These are phyloP conservation scores for Atta texana DNA, from an alignment of 1,140 invertebrate species.

Conservation along the genomic window DNA sequence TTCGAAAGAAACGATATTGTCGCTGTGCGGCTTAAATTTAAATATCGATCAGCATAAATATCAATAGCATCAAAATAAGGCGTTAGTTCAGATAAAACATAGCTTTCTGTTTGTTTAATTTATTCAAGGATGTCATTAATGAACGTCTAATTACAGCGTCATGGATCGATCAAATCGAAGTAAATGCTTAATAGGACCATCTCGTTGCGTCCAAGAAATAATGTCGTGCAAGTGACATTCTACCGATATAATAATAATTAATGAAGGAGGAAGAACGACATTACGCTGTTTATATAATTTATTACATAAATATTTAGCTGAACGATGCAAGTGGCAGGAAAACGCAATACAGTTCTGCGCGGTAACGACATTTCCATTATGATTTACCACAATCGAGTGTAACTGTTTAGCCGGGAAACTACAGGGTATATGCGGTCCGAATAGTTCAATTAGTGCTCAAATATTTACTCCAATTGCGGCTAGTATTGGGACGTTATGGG, in stretches of 20 bases:
- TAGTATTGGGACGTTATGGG: slow-evolving; percentile 68
- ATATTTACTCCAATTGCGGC: slow-evolving; percentile 75
- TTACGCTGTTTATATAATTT: slow-evolving; percentile 59
- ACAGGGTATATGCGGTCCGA: slow-evolving; percentile 61
- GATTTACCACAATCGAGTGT: slow-evolving; percentile 74
- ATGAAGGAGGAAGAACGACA: slow-evolving; percentile 43
- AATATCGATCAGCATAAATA: slow-evolving; percentile 20
- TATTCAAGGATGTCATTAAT: slow-evolving; percentile 38
- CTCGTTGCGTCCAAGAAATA: slow-evolving; percentile 32
- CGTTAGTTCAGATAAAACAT: neutral
- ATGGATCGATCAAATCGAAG: slow-evolving; percentile 28
- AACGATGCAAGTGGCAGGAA: slow-evolving; percentile 63
- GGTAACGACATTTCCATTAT: slow-evolving; percentile 74
- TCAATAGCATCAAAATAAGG: neutral
- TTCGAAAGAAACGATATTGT: neutral
- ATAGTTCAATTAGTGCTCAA: slow-evolving; percentile 78
- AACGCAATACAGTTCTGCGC: slow-evolving; percentile 45
- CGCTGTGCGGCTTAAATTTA: slow-evolving; percentile 2
- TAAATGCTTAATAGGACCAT: slow-evolving; percentile 42
- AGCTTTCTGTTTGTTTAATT: neutral
- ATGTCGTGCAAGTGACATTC: slow-evolving; percentile 30
- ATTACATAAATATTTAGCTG: slow-evolving; percentile 63
- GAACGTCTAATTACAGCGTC: neutral
- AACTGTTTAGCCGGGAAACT: slow-evolving; percentile 67
- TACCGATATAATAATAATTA: slow-evolving; percentile 55